Base-by-base conservation (phyloP, 2,113 vertebrate species). In the Dicaeum eximium region DNA sequence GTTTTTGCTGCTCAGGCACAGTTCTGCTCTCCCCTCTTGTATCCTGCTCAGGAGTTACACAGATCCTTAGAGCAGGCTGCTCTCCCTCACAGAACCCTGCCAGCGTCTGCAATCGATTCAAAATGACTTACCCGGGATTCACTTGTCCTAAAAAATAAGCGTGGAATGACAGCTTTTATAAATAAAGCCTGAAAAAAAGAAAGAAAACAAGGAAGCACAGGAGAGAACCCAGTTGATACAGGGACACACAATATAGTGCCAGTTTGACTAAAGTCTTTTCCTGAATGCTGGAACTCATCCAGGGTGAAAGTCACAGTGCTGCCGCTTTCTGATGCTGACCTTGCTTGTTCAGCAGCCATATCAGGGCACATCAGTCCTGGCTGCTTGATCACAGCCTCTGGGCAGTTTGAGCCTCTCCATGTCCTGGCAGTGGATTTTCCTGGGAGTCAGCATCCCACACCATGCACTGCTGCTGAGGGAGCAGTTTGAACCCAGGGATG, bases 401-500 rank as follows among this genome's bases (percentile, higher is more conserved):
- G 20, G 28, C 40, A 8, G 15, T 45, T 31, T n/a, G 74, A 69
- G 22, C 33, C 45, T 11, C 19, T 1, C 30, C 35, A 15, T 28
- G 33, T 57, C 64, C 60, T 51, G 47, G 2, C 21, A 25, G 45
- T 30, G 70, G 45, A 6, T 38, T 3, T 42, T 77, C 9, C 11
- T 11, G 33, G 78, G 27, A 70, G 24, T 15, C 38, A 54, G 37
- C 18, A 40, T 54, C 27, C 50, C 15, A 6, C 2, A 4, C 22
- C 0, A 0, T 14, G 71, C 4, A 0, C 31, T 3, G 13, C 58
- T 45, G 53, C 67, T 2, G 0, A 45, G 47, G 80, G 67, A 73
- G 42, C 44, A 25, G 13, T 9, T 35, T 56, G 71, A 80, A 62
- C 75, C 38, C 40, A 42, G 64, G 38, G 54, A 17, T 77, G 54